These are phyloP conservation scores for Propithecus coquereli DNA, from an alignment of 2,113 vertebrate genomes.

Conservation along the genomic window DNA sequence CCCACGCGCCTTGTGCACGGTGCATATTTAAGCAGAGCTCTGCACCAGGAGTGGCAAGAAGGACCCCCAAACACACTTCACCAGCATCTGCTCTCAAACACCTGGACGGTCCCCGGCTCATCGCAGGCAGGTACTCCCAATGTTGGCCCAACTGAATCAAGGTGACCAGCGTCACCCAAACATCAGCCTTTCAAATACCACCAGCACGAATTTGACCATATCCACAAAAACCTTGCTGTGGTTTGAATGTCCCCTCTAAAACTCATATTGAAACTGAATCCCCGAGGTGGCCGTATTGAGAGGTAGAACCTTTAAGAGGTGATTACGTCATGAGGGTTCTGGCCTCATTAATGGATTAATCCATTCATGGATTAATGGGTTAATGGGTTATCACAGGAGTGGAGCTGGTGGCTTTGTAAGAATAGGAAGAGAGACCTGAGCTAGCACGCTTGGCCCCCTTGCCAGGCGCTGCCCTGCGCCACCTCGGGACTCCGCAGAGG, in stretches of 20 bases:
- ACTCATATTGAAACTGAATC: neutral
- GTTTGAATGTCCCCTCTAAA: neutral
- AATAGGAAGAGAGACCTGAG: neutral
- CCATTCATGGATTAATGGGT: neutral
- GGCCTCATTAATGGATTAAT: neutral
- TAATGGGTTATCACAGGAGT: neutral
- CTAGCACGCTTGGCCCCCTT: neutral
- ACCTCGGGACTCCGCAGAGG: neutral
- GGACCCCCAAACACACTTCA: too few species aligned
- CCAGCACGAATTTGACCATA: rapidly evolving
- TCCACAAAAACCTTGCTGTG: neutral
- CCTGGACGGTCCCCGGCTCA: rapidly evolving
- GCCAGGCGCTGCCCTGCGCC: neutral
- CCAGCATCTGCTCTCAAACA: neutral
- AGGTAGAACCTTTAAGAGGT: neutral
- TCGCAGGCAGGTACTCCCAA: rapidly evolving
- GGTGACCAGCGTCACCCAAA: neutral
- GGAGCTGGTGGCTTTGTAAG: neutral
- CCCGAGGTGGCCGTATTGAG: neutral
- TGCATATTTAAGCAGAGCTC: neutral
- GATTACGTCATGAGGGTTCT: neutral
- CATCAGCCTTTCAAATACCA: neutral
- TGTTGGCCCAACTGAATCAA: neutral
- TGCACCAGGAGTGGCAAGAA: neutral
- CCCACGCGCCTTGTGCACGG: rapidly evolving